Percentiles rank a stretch among this genome's conserved stretches.
Evolutionary conservation across 2,888 invertebrate genomes (phyloP).

Genomic region (Mythimna vitellina): DNA sequence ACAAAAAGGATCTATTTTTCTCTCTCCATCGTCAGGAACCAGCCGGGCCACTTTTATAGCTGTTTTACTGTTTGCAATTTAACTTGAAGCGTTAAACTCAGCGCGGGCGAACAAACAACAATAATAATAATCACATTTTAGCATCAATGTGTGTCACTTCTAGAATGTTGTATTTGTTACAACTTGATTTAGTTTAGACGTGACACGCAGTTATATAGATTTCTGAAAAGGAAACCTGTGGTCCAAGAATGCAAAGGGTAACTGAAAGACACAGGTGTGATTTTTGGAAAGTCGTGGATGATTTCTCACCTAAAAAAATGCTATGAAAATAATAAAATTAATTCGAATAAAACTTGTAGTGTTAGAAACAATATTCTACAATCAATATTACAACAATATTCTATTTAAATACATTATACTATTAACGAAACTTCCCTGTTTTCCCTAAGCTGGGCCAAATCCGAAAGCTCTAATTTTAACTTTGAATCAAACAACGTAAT

Average conservation of each 20-base stretch:
- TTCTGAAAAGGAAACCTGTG: neutral
- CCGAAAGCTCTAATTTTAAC: neutral
- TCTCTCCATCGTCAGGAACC: slow-evolving; percentile 76
- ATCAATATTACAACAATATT: too few species aligned
- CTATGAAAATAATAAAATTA: too few species aligned
- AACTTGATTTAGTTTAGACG: slow-evolving; percentile 26
- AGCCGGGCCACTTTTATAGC: slow-evolving; percentile 84
- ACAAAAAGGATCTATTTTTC: slow-evolving; percentile 71
- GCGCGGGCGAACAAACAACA: slow-evolving; percentile 77
- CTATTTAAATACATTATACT: too few species aligned
- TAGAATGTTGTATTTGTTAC: slow-evolving; percentile 52
- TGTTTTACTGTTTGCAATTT: slow-evolving; percentile 87
- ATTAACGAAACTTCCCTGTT: neutral
- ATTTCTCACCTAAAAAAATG: too few species aligned
- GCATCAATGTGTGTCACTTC: slow-evolving; percentile 68
- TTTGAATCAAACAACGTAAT: neutral
- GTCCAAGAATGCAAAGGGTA: too few species aligned
- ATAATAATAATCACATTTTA: slow-evolving; percentile 77
- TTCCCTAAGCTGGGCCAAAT: neutral
- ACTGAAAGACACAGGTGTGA: too few species aligned
- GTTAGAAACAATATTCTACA: too few species aligned
- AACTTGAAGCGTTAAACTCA: slow-evolving; percentile 85
- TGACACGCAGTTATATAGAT: slow-evolving; percentile 4
- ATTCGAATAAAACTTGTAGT: too few species aligned
- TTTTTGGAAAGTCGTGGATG: too few species aligned